Evolutionary conservation across 2,797 vertebrate species (phyloP).

Genomic region (Aphelocoma californica): DNA sequence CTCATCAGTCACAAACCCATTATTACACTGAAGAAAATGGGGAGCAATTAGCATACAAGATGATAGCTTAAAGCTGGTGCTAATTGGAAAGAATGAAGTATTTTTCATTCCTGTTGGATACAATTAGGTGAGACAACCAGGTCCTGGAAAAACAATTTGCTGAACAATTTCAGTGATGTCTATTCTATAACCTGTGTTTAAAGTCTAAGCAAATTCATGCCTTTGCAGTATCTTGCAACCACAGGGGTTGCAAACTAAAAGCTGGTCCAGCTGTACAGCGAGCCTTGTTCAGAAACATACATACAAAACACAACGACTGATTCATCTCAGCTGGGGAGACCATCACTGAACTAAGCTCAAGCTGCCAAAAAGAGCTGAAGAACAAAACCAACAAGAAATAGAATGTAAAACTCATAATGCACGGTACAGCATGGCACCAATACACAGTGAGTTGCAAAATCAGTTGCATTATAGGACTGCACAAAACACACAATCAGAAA

Average conservation of each 20-base stretch:
- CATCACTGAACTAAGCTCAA: not conserved
- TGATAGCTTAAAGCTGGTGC: slow-evolving; percentile 55
- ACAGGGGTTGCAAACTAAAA: not conserved
- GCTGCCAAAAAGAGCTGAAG: not conserved
- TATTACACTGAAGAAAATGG: slow-evolving; percentile 67
- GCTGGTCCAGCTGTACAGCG: not conserved
- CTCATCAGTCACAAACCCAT: slow-evolving; percentile 62
- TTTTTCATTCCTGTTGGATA: slow-evolving; percentile 7
- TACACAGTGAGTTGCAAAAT: not conserved
- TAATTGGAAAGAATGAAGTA: slow-evolving; percentile 51
- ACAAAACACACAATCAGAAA: not conserved
- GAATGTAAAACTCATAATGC: not conserved
- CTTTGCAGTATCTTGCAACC: not conserved
- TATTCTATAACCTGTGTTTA: not conserved
- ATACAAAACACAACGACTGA: not conserved
- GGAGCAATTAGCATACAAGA: slow-evolving; percentile 68
- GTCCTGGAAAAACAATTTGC: slow-evolving; percentile 18
- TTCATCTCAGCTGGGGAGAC: not conserved
- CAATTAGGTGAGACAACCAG: slow-evolving; percentile 14
- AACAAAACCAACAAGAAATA: not conserved
- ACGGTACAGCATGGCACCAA: not conserved
- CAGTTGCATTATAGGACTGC: not conserved
- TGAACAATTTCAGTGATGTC: slow-evolving; percentile 20
- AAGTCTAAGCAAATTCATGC: not conserved
- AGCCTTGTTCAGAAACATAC: not conserved